Conservation (phyloP, 64 coral and sea anemone species). For the Orbicella faveolata region DNA sequence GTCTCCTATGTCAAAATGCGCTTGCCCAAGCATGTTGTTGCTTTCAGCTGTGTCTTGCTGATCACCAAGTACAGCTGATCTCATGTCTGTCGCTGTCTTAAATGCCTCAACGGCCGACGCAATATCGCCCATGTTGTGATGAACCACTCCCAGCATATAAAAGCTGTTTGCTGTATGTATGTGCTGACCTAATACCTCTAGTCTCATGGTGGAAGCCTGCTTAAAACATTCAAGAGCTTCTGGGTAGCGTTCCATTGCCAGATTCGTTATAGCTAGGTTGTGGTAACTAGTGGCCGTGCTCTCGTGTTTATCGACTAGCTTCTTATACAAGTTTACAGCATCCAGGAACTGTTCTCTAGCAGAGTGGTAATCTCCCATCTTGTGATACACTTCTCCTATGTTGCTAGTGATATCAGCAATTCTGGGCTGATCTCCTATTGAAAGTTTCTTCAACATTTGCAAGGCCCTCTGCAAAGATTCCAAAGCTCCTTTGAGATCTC, state of each 20-base stretch:
- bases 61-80: not conserved
- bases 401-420: too few species aligned
- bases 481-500: not conserved
- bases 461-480: not conserved
- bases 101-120: not conserved
- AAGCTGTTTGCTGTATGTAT: not conserved
- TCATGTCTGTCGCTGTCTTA: not conserved
- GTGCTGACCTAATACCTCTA: not conserved
- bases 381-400: too few species aligned
- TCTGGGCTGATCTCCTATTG: too few species aligned
- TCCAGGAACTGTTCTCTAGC: too few species aligned
- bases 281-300: too few species aligned
- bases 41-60: not conserved
- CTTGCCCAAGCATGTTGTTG: not conserved
- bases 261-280: too few species aligned
- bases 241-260: too few species aligned
- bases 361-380: too few species aligned
- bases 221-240: too few species aligned
- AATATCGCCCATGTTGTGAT: not conserved
- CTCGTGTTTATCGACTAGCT: too few species aligned
- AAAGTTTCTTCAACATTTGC: not conserved
- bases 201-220: too few species aligned
- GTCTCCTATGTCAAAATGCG: not conserved
- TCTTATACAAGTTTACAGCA: too few species aligned
- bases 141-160: not conserved